phyloP scores from a whole-genome alignment of 2,888 invertebrate species.

The Bombyx huttoni region DNA sequence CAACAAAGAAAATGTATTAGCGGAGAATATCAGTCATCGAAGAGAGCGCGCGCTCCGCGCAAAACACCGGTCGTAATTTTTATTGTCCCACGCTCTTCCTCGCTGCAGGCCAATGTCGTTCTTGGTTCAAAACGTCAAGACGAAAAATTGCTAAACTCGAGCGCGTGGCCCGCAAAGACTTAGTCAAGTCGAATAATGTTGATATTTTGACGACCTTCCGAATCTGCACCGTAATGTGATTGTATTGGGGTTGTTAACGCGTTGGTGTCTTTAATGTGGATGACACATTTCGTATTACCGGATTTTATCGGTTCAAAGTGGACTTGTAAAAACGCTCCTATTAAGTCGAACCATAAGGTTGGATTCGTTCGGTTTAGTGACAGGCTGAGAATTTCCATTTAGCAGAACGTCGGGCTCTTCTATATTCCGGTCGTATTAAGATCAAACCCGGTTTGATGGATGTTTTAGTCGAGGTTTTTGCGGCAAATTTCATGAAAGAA shows the following conservation, averaged over 20 bases:
- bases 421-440: constrained; percentile 56
- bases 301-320: constrained; percentile 22
- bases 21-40: constrained; percentile 55
- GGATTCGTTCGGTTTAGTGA: constrained; percentile 18
- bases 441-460: constrained; percentile 52
- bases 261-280: constrained; percentile 38
- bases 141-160: constrained; percentile 35
- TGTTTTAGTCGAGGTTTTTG: constrained; percentile 50
- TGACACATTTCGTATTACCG: constrained; percentile 41
- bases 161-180: constrained; percentile 31
- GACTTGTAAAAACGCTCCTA: constrained; percentile 32
- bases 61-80: constrained; percentile 57
- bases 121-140: constrained; percentile 37
- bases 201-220: constrained; percentile 45
- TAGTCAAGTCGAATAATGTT: constrained; percentile 56
- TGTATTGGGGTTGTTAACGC: constrained; percentile 49
- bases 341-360: constrained; percentile 26
- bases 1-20: constrained; percentile 48
- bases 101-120: constrained; percentile 38
- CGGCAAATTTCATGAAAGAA: constrained; percentile 34
- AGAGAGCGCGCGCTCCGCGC: constrained; percentile 44
- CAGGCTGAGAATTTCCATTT: constrained; percentile 39
- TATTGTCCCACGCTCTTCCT: constrained; percentile 44
- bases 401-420: constrained; percentile 41
- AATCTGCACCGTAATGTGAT: constrained; percentile 55